Conservation (phyloP, 2,797 vertebrate species). For the Tragopan temminckii region DNA sequence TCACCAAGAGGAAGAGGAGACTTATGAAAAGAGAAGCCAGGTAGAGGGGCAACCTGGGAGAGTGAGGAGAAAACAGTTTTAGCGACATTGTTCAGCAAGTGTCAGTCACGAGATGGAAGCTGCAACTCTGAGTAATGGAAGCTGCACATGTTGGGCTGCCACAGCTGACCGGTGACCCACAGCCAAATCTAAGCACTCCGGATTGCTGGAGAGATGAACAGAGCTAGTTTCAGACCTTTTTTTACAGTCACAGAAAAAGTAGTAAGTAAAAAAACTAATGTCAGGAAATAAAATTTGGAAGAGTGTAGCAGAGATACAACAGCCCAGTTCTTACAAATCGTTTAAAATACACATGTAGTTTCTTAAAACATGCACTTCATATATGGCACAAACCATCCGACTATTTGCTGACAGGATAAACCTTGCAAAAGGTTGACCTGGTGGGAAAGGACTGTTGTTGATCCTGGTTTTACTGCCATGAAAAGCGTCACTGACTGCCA, state of each 20-base stretch:
- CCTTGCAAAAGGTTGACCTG: background rate
- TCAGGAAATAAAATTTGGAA: background rate
- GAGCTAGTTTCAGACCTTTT: background rate
- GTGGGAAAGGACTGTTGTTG: background rate
- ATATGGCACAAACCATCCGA: background rate
- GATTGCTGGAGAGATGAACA: background rate
- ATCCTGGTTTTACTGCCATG: background rate
- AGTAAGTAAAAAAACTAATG: background rate
- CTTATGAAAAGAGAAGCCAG: constrained; percentile 91
- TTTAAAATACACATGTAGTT: background rate
- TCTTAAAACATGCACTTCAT: background rate
- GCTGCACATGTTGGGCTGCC: background rate
- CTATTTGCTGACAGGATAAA: background rate
- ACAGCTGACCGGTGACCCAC: background rate
- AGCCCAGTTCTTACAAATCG: background rate
- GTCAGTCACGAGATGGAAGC: background rate
- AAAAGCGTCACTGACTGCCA: background rate
- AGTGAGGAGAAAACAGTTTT: constrained; percentile 57
- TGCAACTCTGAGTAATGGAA: background rate
- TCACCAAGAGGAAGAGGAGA: constrained; percentile 93
- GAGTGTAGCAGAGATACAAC: constrained; percentile 4
- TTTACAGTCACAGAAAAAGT: constrained; percentile 28
- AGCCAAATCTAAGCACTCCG: constrained; percentile 1
- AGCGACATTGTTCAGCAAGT: constrained; percentile 40
- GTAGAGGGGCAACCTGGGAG: constrained; percentile 86